Conservation (phyloP, 2,888 invertebrate genomes). For the Papilio protenor region DNA sequence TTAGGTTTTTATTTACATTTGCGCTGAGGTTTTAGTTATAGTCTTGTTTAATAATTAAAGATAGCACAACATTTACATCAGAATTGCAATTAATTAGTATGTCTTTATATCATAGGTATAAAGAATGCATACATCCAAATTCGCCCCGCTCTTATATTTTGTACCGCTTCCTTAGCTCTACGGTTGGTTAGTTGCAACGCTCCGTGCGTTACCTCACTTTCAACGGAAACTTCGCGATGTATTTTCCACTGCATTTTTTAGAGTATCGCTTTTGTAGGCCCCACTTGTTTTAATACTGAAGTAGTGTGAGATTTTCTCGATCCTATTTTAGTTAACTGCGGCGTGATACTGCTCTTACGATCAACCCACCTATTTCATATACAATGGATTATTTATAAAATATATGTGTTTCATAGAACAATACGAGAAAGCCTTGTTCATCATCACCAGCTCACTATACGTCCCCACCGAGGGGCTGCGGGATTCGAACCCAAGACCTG, state of each 20-base stretch:
- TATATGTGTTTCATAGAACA: not conserved
- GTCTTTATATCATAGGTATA: not conserved
- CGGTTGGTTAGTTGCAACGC: slow-evolving; percentile 82
- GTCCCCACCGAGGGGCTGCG: too few relatives aligned
- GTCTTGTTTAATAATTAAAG: not conserved
- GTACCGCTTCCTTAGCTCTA: slow-evolving; percentile 69
- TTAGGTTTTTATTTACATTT: too few relatives aligned
- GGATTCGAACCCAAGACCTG: too few relatives aligned
- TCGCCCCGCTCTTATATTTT: slow-evolving; percentile 52
- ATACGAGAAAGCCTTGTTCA: not conserved
- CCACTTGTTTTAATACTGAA: slow-evolving; percentile 77
- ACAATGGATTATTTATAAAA: not conserved
- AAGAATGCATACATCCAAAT: not conserved
- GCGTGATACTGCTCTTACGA: slow-evolving; percentile 26
- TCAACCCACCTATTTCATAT: not conserved
- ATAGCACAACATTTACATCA: not conserved
- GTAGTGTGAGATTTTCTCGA: slow-evolving; percentile 68
- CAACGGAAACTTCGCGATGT: slow-evolving; percentile 81
- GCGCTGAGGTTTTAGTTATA: not conserved
- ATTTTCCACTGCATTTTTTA: slow-evolving; percentile 82
- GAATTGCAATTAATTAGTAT: not conserved
- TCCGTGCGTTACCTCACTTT: slow-evolving; percentile 82
- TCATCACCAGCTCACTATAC: too few relatives aligned
- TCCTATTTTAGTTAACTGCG: slow-evolving; percentile 52
- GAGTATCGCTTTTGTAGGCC: slow-evolving; percentile 81